Conservation (phyloP, 2,888 invertebrate species). For the Melanotus villosus region DNA sequence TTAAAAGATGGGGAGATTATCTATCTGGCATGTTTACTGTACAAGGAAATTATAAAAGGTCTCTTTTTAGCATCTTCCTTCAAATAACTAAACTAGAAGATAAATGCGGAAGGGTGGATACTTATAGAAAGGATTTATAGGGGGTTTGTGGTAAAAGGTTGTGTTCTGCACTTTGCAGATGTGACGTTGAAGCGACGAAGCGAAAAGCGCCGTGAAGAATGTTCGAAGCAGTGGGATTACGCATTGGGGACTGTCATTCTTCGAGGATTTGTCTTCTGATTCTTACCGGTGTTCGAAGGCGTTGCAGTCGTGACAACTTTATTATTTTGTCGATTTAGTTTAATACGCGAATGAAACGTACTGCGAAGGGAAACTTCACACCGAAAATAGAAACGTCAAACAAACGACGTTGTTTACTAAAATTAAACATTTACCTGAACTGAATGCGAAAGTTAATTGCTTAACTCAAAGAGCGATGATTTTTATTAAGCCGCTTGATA, state of each 20-base stretch:
- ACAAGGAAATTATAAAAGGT: conserved; percentile 18
- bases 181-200: conserved; percentile 40
- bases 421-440: too few species aligned
- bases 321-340: conserved; percentile 44
- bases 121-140: conserved; percentile 37
- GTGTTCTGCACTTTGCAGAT: conserved; percentile 34
- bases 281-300: conserved; percentile 28
- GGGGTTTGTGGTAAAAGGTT: conserved; percentile 38
- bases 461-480: not conserved
- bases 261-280: conserved; percentile 30
- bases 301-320: conserved; percentile 42
- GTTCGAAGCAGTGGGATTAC: conserved; percentile 25
- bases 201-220: conserved; percentile 39
- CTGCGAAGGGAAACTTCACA: not conserved
- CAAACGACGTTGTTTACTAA: too few species aligned
- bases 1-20: conserved; percentile 14
- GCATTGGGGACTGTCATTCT: conserved; percentile 29
- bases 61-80: conserved; percentile 19
- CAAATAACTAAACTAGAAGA: conserved; percentile 33
- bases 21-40: not conserved
- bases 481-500: not conserved
- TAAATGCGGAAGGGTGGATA: conserved; percentile 27
- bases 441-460: too few species aligned
- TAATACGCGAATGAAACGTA: conserved; percentile 31
- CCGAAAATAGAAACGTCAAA: too few species aligned